Conservation (phyloP, 2,797 vertebrate genomes). For the Discoglossus pictus region DNA sequence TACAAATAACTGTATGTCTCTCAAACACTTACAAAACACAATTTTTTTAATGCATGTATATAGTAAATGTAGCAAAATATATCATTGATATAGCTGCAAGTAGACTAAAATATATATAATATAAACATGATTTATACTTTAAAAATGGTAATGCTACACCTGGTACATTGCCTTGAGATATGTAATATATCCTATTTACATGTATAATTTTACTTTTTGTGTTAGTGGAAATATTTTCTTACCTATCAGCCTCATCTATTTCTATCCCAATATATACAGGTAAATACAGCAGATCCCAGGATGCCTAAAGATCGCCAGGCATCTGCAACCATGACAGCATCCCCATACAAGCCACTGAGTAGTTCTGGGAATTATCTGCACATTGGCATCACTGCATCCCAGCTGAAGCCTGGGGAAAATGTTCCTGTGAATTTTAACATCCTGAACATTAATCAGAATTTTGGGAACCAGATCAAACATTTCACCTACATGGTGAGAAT, state of each 20-base stretch:
- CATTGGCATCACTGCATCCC: constrained; percentile 58
- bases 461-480: constrained; percentile 47
- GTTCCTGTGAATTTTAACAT: constrained; percentile 72
- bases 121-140: background rate
- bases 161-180: no score
- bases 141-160: no score
- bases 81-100: no score
- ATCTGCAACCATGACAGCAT: constrained; percentile 59
- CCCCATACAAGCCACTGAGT: constrained; percentile 61
- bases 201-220: no score
- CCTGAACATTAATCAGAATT: background rate
- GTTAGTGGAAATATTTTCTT: no score
- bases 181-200: no score
- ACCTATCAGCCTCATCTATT: no score
- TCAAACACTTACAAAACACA: no score
- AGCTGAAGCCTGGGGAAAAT: constrained; percentile 63
- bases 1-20: constrained; percentile 18
- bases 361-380: constrained; percentile 72
- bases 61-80: no score
- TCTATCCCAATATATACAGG: constrained; percentile 57
- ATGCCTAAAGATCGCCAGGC: constrained; percentile 62
- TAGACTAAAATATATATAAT: no score
- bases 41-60: no score
- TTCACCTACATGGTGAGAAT: constrained; percentile 80
- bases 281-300: constrained; percentile 52